Base-by-base conservation (phyloP, 2,888 invertebrate species). In the Apodemia hepburni region DNA sequence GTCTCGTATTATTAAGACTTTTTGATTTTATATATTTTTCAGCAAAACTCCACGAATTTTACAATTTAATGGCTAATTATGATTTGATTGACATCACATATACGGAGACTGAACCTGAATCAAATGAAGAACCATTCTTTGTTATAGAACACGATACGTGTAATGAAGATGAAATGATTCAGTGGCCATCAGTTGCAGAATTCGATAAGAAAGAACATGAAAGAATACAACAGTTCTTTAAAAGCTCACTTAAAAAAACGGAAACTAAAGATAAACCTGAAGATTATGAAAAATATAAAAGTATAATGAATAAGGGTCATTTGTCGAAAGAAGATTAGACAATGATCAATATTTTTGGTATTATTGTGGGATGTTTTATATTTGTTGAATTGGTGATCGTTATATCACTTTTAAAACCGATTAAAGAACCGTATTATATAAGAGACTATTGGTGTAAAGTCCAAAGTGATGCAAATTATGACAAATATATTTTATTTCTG, bases 11-110 rank as follows among this genome's bases (percentile, higher is more conserved):
- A 22, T 74, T 80, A 69, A 80, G 88, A 69, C 66, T 87, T 59
- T 66, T 78, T 60, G 86, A 87, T 54, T 80, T 75, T 69, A 71
- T 87, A 15, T 72, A 69, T 63, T 87, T 87, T 77, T 81, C 86
- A 72, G 85, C 85, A 3, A 87, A 84, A 69, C 75, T 87, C 29
- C 74, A 80, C 27, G 85, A 87, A 66, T 84, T 87, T 66, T 81
- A 81, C 7, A 74, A 80, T 70, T 72, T 85, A 62, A 85, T 87
- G 82, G 78, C 73, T 64, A 74, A 82, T 64, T 86, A 82, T 68
- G 73, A 84, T 66, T 66, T 85, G 38, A 64, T 87, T 17, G 85
- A 87, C 66, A 71, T 80, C 15, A 71, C 73, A 2, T 69, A 38
- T 38, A 38, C 38, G 12, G 38, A 38, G 11, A 38, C 38, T 12